These are phyloP conservation scores for Trematomus bernacchii DNA, from an alignment of 2,797 vertebrate species.

Conservation along the genomic window DNA sequence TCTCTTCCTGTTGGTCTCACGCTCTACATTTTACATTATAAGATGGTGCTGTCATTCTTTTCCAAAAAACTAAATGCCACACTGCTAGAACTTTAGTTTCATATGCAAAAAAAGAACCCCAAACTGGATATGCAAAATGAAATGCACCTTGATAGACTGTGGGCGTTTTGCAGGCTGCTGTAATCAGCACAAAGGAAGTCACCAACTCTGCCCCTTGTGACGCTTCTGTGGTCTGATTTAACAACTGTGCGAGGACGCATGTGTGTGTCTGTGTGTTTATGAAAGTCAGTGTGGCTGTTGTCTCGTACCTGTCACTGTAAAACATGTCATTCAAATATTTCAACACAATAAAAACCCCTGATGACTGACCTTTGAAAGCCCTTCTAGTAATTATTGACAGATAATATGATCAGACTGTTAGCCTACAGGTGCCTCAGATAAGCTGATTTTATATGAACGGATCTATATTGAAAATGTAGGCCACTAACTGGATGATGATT, in stretches of 20 bases:
- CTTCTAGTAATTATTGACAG: constrained; percentile 9
- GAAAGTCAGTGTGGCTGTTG: constrained; percentile 11
- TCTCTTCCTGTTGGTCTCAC: constrained; percentile 46
- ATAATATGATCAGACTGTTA: constrained; percentile 24
- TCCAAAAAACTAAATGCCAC: constrained; percentile 15
- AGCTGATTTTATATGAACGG: constrained; percentile 4
- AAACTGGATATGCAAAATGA: constrained; percentile 19
- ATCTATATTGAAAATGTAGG: constrained; percentile 1
- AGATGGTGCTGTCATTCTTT: constrained; percentile 27
- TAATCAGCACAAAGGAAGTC: constrained; percentile 57
- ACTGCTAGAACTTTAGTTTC: not conserved
- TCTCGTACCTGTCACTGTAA: constrained; percentile 18
- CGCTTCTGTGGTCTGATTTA: constrained; percentile 38
- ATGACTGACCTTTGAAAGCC: constrained; percentile 55
- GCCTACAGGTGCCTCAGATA: constrained; percentile 35
- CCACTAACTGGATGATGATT: not conserved
- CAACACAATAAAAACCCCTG: constrained; percentile 22
- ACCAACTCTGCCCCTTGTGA: constrained; percentile 5
- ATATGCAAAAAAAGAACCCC: constrained; percentile 10
- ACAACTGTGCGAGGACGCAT: constrained; percentile 8
- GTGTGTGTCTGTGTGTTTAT: constrained; percentile 9
- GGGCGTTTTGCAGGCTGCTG: constrained; percentile 17
- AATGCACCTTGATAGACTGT: not conserved
- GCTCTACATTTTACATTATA: constrained; percentile 43
- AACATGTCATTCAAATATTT: constrained; percentile 34